Percentiles rank a stretch among this genome's conserved stretches.
phyloP scores from a whole-genome alignment of 2,888 invertebrate genomes.

The Strigamia crassipes region DNA sequence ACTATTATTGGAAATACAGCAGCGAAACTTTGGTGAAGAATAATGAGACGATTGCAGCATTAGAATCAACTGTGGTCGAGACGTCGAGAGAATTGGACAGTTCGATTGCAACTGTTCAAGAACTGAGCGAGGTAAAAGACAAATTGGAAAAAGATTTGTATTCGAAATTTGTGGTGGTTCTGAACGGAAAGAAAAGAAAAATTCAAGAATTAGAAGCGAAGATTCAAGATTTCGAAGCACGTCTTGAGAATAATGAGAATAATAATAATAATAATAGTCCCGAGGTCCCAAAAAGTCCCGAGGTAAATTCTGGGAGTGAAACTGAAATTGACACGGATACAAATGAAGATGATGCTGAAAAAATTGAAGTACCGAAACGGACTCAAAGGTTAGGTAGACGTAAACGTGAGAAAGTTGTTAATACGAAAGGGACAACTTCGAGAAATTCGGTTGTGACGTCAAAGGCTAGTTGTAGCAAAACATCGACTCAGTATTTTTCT shows the following conservation, averaged over 20 bases:
- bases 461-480: not conserved
- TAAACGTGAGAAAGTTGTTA: not conserved
- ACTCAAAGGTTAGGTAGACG: not conserved
- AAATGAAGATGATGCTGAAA: not conserved
- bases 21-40: not conserved
- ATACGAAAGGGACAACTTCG: not conserved
- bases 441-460: not conserved
- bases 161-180: slow-evolving; percentile 49
- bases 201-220: slow-evolving; percentile 44
- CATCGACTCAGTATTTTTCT: not conserved
- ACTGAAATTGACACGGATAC: not conserved
- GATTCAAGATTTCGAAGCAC: not conserved
- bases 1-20: not conserved
- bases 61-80: not conserved
- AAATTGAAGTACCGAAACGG: not conserved
- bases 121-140: slow-evolving; percentile 47
- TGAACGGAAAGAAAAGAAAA: slow-evolving; percentile 51
- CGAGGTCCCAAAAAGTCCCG: not conserved
- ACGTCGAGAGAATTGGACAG: slow-evolving; percentile 31
- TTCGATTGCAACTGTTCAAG: slow-evolving; percentile 28
- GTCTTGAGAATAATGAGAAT: not conserved
- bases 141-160: slow-evolving; percentile 51
- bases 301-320: not conserved
- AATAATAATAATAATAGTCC: not conserved
- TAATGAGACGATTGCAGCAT: not conserved